Base-by-base conservation (phyloP, 2,888 invertebrate species). In the Thera britannica region DNA sequence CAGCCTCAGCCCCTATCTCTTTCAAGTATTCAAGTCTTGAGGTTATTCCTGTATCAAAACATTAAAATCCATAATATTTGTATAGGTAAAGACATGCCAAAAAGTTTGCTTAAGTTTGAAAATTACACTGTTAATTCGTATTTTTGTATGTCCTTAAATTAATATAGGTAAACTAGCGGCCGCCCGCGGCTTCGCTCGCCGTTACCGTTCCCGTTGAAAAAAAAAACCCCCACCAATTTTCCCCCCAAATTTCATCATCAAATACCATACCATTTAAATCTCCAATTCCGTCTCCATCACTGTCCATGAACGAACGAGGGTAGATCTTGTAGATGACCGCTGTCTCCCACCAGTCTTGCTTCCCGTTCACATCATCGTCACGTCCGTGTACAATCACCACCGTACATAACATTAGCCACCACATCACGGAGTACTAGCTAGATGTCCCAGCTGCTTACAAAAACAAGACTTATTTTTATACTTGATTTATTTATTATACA, bases 301-400 rank as follows among this genome's bases (percentile, higher is more conserved):
- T 95, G 83, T 98, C 98, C 89, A 95, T 95, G 85, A 97, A 98
- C 0, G 97, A 97, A 73, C 96, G 94, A 0, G 96, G 95, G 83
- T 97, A 97, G 59, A 97, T 95, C 83, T 97, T 96, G 86, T 98
- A 98, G 72, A 97, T 94, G 0, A 95, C 94, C 2, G 96, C 95
- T 9, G 95, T 95, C 77, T 96, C 95, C 96, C 97, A 98, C 98
- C 98, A 98, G 73, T 95, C 95, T 36, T 83, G 81, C 12, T 79
- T 86, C 0, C 85, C 11, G 62, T 87, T 84, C 1, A 82, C 72
- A 71, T 84, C 85, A 49, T 90, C 88, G 70, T 86, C 85, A 49
- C 80, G 79, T 2, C 79, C 85, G 2, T 80, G 66, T 4, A 71
- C 82, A 8, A 65, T 68, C 1, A 72, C 67, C 0, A 72, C 67